Evolutionary conservation across 2,113 vertebrate genomes (phyloP).

Genomic region (Tetraodon nigroviridis): DNA sequence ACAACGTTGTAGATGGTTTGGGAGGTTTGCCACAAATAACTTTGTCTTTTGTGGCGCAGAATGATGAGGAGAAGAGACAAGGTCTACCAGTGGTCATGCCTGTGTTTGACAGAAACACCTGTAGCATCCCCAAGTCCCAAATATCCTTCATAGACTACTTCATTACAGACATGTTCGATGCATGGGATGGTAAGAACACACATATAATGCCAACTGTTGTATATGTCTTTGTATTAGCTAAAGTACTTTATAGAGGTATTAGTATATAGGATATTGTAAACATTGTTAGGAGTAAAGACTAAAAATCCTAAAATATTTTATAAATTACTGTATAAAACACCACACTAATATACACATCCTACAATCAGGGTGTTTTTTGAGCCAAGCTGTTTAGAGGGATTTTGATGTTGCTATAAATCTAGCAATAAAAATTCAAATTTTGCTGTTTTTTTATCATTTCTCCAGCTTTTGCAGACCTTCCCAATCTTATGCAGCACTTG

Average conservation of each 20-base stretch:
- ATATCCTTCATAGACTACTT: constrained; percentile 99
- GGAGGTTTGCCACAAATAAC: background rate
- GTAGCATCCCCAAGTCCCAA: constrained; percentile 97
- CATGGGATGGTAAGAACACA: constrained; percentile 91
- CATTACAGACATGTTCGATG: constrained; percentile 97
- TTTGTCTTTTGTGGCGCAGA: constrained; percentile 73
- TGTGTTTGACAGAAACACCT: constrained; percentile 94
- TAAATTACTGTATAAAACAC: no score
- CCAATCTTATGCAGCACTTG: constrained; percentile 93
- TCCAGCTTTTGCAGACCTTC: constrained; percentile 91
- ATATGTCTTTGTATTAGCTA: background rate
- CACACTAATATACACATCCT: no score
- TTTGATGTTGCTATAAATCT: no score
- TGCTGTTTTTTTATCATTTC: constrained; percentile 4
- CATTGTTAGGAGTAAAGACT: background rate
- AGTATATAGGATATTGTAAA: background rate
- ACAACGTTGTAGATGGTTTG: background rate
- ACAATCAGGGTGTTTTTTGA: no score
- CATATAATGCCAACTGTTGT: background rate
- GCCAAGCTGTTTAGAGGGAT: no score
- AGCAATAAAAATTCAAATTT: background rate
- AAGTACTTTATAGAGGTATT: background rate
- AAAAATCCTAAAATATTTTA: no score
- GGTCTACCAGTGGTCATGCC: constrained; percentile 95
- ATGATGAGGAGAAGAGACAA: constrained; percentile 92